These are phyloP conservation scores for Cichlasoma orientale DNA, from an alignment of 2,797 vertebrate species.

Conservation along the genomic window DNA sequence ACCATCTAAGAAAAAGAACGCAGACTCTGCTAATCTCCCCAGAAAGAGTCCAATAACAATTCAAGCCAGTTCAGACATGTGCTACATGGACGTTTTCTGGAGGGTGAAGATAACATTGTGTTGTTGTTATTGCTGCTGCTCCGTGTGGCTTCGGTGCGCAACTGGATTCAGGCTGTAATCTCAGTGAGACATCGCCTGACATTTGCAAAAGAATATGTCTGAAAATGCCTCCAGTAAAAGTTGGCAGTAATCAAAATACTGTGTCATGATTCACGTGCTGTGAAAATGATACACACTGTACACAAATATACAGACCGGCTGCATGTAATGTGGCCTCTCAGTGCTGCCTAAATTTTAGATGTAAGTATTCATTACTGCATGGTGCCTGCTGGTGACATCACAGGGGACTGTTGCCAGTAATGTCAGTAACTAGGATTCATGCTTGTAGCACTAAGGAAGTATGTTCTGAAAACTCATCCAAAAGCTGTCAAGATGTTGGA, in stretches of 20 bases:
- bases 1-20: slow-evolving; percentile 12
- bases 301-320: not conserved
- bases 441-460: no score
- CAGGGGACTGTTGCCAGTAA: no score
- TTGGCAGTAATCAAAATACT: slow-evolving; percentile 22
- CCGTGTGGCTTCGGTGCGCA: not conserved
- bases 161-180: slow-evolving; percentile 41
- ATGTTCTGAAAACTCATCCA: no score
- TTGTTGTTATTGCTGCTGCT: slow-evolving; percentile 3
- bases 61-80: slow-evolving; percentile 13
- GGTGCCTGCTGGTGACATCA: no score
- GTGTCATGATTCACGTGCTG: slow-evolving; percentile 20
- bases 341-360: not conserved
- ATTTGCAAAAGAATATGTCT: slow-evolving; percentile 40
- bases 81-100: slow-evolving; percentile 11
- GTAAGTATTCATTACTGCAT: not conserved
- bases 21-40: not conserved
- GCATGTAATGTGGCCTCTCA: not conserved
- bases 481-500: no score
- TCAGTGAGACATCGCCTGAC: slow-evolving; percentile 54
- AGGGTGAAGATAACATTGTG: slow-evolving; percentile 57
- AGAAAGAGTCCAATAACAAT: slow-evolving; percentile 4
- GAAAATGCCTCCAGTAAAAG: slow-evolving; percentile 24
- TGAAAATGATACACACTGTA: not conserved
- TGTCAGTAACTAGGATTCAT: no score